A percentile compares a stretch with the other conserved stretches of the same genome.
phyloP scores from a whole-genome alignment of 2,888 invertebrate species.

The Rhingia campestris region DNA sequence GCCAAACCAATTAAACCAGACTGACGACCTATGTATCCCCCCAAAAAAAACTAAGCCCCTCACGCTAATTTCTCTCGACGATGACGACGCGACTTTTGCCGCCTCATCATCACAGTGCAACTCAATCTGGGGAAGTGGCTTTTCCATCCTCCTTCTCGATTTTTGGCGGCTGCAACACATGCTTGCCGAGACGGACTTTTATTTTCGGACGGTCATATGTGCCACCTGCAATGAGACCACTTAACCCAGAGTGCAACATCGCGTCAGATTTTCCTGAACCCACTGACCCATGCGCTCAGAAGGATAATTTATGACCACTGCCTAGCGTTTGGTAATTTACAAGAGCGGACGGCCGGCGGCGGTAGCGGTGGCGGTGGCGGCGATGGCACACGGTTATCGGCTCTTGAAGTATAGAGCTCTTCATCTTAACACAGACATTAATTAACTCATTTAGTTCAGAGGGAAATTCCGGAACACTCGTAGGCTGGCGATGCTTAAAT shows the following conservation, averaged over 20 bases:
- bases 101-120: constrained; percentile 17
- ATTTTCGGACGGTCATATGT: constrained; percentile 3
- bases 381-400: not conserved
- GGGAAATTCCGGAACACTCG: constrained; percentile 2
- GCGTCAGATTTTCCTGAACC: not conserved
- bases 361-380: constrained; percentile 1
- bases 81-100: not conserved
- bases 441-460: constrained; percentile 33
- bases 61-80: constrained; percentile 21
- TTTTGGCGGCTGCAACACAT: not conserved
- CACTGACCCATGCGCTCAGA: not conserved
- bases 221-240: constrained; percentile 49
- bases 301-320: constrained; percentile 28
- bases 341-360: constrained; percentile 20
- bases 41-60: constrained; percentile 3
- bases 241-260: constrained; percentile 37
- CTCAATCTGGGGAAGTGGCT: not conserved
- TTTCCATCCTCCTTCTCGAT: not conserved
- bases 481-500: constrained; percentile 31
- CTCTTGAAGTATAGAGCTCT: not conserved
- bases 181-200: not conserved
- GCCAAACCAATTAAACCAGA: constrained; percentile 37
- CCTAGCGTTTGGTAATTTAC: constrained; percentile 40
- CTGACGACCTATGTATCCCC: constrained; percentile 28
- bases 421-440: constrained; percentile 42